phyloP scores from a whole-genome alignment of 2,113 vertebrate species.

The Glareola pratincola region DNA sequence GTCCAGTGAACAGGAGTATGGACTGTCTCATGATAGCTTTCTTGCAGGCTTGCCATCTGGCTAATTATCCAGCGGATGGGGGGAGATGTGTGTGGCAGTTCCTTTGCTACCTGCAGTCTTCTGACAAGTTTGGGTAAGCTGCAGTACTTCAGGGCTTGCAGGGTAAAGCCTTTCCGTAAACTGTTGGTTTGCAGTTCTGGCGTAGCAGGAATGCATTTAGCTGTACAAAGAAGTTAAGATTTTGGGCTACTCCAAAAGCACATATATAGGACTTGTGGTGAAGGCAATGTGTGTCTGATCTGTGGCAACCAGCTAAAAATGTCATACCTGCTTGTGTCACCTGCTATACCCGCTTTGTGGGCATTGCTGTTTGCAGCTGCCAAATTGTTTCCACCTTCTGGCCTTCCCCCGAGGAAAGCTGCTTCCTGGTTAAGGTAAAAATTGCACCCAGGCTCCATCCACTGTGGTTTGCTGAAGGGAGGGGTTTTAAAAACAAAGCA shows the following conservation, averaged over 20 bases:
- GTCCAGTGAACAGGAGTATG: slow-evolving; percentile 31
- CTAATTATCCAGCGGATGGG: not conserved
- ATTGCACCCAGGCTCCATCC: not conserved
- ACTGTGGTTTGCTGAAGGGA: not conserved
- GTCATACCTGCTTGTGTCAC: accelerated
- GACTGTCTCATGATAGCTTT: slow-evolving; percentile 13
- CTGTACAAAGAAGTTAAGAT: not conserved
- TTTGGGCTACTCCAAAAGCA: not conserved
- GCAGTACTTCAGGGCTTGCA: not conserved
- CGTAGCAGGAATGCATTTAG: accelerated
- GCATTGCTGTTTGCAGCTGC: not conserved
- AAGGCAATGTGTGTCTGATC: not conserved
- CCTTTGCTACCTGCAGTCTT: not conserved
- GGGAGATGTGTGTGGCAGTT: not conserved
- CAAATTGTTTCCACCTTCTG: not conserved
- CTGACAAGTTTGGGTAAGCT: not conserved
- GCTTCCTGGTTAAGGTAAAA: not conserved
- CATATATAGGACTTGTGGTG: not conserved
- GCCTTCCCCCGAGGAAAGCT: not conserved
- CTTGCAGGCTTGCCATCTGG: slow-evolving; percentile 42
- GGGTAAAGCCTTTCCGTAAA: not conserved
- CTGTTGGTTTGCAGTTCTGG: not conserved
- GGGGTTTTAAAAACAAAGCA: not conserved
- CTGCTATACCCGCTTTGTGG: not conserved
- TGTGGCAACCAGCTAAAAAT: not conserved